Conservation (phyloP, 2,888 invertebrate genomes). For the Folsomia manolachei region DNA sequence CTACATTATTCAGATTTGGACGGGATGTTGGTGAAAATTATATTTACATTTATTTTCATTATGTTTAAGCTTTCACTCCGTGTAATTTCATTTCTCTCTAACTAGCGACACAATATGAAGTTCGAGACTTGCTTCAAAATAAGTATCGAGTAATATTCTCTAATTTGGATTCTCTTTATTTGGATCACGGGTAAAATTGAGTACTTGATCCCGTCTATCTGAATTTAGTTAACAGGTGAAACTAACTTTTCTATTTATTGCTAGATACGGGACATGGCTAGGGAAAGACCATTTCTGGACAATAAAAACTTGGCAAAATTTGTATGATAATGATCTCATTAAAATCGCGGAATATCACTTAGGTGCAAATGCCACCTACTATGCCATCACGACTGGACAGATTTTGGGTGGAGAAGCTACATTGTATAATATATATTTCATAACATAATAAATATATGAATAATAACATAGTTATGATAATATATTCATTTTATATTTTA, state of each 20-base stretch:
- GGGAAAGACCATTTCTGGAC: conserved; percentile 49
- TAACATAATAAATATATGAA: too few species aligned
- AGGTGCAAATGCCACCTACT: conserved; percentile 42
- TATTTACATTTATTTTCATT: too few species aligned
- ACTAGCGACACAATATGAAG: conserved; percentile 57
- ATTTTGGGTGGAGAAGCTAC: conserved; percentile 64
- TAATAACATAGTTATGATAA: too few species aligned
- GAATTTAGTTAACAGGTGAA: background rate
- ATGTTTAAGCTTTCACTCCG: background rate
- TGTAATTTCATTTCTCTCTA: conserved; percentile 3
- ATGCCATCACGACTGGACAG: conserved; percentile 45
- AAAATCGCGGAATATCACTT: conserved; percentile 49
- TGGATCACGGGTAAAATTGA: conserved; percentile 72
- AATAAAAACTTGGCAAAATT: conserved; percentile 47
- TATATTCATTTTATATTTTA: too few species aligned
- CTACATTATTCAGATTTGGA: conserved; percentile 50
- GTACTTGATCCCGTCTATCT: background rate
- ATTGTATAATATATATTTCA: conserved; percentile 60
- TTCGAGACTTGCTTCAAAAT: conserved; percentile 65
- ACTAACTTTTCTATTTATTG: background rate
- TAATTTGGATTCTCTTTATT: conserved; percentile 80
- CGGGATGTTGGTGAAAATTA: conserved; percentile 36
- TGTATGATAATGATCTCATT: conserved; percentile 57
- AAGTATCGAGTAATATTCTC: conserved; percentile 76
- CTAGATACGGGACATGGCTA: conserved; percentile 39